Evolutionary conservation across 2,797 vertebrate genomes (phyloP).

Genomic region (Pseudotriccus pelzelni): DNA sequence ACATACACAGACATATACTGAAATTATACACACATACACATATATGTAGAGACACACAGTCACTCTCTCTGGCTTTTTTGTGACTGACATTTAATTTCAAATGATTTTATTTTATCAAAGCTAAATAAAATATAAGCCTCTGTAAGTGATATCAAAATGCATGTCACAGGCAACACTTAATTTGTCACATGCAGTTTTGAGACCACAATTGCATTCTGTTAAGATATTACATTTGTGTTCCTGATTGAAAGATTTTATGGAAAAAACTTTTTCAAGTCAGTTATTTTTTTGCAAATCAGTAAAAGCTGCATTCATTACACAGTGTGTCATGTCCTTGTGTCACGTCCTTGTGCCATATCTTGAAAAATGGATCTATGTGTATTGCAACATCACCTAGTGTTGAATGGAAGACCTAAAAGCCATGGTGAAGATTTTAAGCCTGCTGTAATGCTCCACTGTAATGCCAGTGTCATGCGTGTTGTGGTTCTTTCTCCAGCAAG

Average conservation of each 20-base stretch:
- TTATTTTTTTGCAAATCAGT: conserved; percentile 10
- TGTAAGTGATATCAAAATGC: accelerated
- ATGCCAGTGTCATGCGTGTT: not conserved
- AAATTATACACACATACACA: not conserved
- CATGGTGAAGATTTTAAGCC: not conserved
- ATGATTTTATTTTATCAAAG: not conserved
- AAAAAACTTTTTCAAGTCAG: not conserved
- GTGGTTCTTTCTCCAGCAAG: not conserved
- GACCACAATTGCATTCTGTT: not conserved
- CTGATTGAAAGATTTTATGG: not conserved
- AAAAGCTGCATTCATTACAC: not conserved
- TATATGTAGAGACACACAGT: not conserved
- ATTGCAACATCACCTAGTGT: not conserved
- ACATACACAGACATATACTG: accelerated
- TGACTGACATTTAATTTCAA: not conserved
- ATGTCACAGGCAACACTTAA: not conserved
- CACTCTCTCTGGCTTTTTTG: not conserved
- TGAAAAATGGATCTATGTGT: not conserved
- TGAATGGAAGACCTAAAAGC: not conserved
- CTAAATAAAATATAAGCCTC: not conserved
- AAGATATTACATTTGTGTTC: not conserved
- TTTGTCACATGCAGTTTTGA: not conserved
- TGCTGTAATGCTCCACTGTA: not conserved
- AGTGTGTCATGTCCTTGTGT: not conserved
- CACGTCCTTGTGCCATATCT: not conserved